Conservation (phyloP, 1,140 invertebrate species). For the Leptinotarsa lineolata region DNA sequence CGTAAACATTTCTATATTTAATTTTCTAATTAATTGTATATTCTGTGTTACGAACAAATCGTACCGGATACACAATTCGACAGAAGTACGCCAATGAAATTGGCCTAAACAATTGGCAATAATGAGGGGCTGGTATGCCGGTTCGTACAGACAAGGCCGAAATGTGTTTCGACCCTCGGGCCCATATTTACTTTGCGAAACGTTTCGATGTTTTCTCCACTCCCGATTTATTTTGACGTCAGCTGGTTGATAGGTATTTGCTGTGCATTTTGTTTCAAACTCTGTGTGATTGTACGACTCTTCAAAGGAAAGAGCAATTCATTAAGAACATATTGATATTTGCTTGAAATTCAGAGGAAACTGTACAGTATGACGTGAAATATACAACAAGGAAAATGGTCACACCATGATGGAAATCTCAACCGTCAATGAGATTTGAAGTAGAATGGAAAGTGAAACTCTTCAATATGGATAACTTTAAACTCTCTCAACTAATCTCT, state of each 20-base stretch:
- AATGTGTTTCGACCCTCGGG: slow-evolving; percentile 19
- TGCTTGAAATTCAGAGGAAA: no score
- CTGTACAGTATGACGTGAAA: no score
- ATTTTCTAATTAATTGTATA: slow-evolving; percentile 14
- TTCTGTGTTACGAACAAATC: slow-evolving; percentile 13
- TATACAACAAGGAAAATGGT: no score
- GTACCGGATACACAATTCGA: neutral
- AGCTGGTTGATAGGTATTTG: slow-evolving; percentile 21
- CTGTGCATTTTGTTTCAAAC: neutral
- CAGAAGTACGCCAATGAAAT: slow-evolving; percentile 13
- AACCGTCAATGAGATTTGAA: no score
- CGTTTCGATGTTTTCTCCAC: no score
- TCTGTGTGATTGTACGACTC: no score
- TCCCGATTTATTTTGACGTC: slow-evolving; percentile 6
- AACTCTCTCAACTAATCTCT: no score
- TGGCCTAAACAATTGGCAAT: slow-evolving; percentile 22
- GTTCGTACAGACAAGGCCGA: slow-evolving; percentile 18
- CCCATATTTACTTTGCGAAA: slow-evolving; percentile 22
- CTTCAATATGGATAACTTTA: no score
- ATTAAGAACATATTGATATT: no score
- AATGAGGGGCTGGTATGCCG: slow-evolving; percentile 24
- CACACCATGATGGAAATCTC: no score
- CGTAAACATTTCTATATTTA: slow-evolving; percentile 3
- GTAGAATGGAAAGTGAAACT: no score
- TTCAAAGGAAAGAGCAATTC: no score